Evolutionary conservation across 37 sponge, comb jelly and placozoan species (phyloP).

Genomic region (Eunapius fragilis): DNA sequence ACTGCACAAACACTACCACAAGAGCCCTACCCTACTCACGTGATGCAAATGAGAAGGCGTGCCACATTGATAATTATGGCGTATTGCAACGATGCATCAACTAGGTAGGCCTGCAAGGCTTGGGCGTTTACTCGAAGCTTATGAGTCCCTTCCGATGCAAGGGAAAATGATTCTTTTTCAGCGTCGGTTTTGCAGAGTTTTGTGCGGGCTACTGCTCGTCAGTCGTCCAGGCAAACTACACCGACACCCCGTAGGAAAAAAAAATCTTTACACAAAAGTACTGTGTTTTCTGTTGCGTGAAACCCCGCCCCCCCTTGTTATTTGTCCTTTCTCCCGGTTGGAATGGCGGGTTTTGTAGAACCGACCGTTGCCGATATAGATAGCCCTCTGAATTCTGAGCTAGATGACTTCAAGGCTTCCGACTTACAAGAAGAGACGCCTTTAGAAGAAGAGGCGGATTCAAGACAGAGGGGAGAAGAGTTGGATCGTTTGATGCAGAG

Average conservation of each 20-base stretch:
- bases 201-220: neutral
- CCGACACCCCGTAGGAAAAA: neutral
- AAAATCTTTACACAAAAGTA: neutral
- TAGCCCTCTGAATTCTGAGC: neutral
- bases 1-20: neutral
- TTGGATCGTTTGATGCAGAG: constrained; percentile 28
- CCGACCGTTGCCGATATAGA: neutral
- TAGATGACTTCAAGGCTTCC: neutral
- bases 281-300: neutral
- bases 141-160: neutral
- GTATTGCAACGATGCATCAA: neutral
- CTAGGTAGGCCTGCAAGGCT: neutral
- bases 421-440: neutral
- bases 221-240: neutral
- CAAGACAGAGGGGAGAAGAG: constrained; percentile 21
- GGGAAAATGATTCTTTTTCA: neutral
- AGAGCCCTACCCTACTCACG: neutral
- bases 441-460: constrained; percentile 10
- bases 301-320: neutral
- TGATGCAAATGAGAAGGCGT: neutral
- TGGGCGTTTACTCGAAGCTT: too few species aligned
- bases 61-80: neutral
- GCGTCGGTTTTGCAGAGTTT: neutral
- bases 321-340: neutral
- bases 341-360: neutral